These are phyloP conservation scores for Pogonognathellus flavescens DNA, from an alignment of 1,140 invertebrate genomes.

Conservation along the genomic window DNA sequence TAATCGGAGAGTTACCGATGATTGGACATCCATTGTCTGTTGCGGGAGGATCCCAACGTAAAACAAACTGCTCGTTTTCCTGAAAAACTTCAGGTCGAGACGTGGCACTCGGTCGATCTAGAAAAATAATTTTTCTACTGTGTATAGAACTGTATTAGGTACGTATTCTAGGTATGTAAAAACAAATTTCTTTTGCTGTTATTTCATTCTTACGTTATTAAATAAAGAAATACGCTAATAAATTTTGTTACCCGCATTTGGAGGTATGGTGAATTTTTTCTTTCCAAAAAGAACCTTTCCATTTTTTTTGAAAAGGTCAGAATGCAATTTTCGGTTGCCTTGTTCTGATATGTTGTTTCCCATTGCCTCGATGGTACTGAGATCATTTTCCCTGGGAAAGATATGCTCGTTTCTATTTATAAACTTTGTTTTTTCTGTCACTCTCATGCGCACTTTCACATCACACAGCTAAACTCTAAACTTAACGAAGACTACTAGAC, in stretches of 20 bases:
- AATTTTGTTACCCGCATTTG: background rate
- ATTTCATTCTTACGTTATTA: no score
- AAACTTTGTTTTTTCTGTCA: background rate
- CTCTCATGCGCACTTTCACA: background rate
- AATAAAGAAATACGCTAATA: no score
- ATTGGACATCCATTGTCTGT: constrained; percentile 75
- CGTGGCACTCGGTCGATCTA: constrained; percentile 82
- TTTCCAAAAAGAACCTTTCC: constrained; percentile 47
- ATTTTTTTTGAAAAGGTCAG: constrained; percentile 45
- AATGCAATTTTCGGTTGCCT: constrained; percentile 3
- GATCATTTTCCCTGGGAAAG: constrained; percentile 13
- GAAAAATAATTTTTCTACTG: no score
- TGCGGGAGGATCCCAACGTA: constrained; percentile 73
- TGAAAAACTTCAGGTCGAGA: constrained; percentile 74
- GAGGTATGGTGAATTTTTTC: constrained; percentile 23
- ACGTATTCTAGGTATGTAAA: no score
- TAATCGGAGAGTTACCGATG: constrained; percentile 62
- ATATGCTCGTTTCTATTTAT: constrained; percentile 34
- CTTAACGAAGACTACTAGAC: no score
- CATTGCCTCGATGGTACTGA: background rate
- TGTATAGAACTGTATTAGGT: no score
- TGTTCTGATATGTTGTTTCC: constrained; percentile 35
- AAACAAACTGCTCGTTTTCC: constrained; percentile 71
- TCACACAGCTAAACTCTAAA: no score
- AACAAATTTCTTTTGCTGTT: no score